phyloP scores from a whole-genome alignment of 2,113 vertebrate species.

The Euleptes europaea region DNA sequence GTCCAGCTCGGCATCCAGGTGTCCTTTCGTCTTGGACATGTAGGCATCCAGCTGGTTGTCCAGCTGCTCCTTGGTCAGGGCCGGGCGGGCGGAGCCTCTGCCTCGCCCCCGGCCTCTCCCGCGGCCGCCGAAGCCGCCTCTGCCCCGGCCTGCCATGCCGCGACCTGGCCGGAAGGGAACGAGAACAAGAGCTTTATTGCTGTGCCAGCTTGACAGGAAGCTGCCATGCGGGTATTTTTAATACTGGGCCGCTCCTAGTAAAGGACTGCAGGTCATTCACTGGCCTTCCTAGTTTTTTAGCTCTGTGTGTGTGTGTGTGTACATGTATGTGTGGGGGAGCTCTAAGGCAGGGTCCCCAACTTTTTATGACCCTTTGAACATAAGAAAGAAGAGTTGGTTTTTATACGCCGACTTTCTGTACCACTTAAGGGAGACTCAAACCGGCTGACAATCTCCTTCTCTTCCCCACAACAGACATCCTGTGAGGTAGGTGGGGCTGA shows the following conservation, averaged over 20 bases:
- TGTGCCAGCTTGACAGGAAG: neutral
- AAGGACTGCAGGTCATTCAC: no score
- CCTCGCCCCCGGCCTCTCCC: slow-evolving; percentile 87
- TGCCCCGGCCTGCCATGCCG: slow-evolving; percentile 82
- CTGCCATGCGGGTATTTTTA: fast-evolving
- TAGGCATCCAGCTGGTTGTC: slow-evolving; percentile 97
- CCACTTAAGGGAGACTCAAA: no score
- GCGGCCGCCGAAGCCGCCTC: slow-evolving; percentile 85
- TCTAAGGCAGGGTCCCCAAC: no score
- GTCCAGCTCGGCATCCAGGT: slow-evolving; percentile 95
- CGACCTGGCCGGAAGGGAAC: slow-evolving; percentile 77
- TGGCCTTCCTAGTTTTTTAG: neutral
- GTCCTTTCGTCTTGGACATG: slow-evolving; percentile 98
- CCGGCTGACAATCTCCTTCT: no score
- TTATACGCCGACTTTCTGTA: no score
- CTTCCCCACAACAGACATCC: no score
- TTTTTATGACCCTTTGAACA: no score
- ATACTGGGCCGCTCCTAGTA: no score
- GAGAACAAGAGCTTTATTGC: fast-evolving
- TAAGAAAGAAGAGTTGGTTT: no score
- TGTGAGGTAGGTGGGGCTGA: no score
- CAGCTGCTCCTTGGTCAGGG: slow-evolving; percentile 91
- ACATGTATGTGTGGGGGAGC: no score
- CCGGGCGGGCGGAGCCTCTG: slow-evolving; percentile 77
- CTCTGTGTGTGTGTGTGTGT: no score